Base-by-base conservation (phyloP, 2,888 invertebrate species). In the Tipula unca region DNA sequence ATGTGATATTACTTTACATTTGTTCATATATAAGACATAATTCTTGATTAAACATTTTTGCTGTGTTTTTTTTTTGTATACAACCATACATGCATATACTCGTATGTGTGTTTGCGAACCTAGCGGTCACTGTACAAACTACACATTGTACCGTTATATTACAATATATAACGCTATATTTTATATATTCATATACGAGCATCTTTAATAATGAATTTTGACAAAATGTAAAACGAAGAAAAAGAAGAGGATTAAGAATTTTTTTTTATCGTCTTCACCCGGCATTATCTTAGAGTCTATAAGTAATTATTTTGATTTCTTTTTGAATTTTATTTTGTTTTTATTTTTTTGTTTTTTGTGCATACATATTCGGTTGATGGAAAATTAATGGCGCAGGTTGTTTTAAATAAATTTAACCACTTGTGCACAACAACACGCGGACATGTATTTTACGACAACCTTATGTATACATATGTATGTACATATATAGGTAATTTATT, bases 121-220 rank as follows among this genome's bases (percentile, higher is more conserved):
- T 69, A 69, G 69, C 69, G 69, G 69, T 69, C 69, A 69, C 69
- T 69, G 69, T 69, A 69, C 69, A 69, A 69, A 69, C 69, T 69
- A 69, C 69, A 69, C 69, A 69, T 13, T 1, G 69, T 69, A 69
- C 69, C 69, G 69, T 69, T 69, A 69, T 25, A 69, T 69, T 69
- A 69, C 69, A 69, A 69, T 69, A 69, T 25, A 69, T 69, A 69
- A 69, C 69, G 69, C 69, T 69, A 69, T 69, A 69, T 10, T 69
- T 14, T 69, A 10, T 69, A 69, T 69, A 25, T 25, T 25, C 10
- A 69, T 69, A 10, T 69, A 14, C 32, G 32, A 69, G 69, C 69
- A 69, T 69, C 25, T 69, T 69, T 1, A 20, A 69, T 69, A 69
- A 69, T 69, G 69, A 69, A 69, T 69, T 69, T 69, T 69, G 69